A percentile compares a stretch with the other conserved stretches of the same genome.
Evolutionary conservation across 92 coral and sea anemone genomes (phyloP).

Genomic region (Epizoanthus stellaris): DNA sequence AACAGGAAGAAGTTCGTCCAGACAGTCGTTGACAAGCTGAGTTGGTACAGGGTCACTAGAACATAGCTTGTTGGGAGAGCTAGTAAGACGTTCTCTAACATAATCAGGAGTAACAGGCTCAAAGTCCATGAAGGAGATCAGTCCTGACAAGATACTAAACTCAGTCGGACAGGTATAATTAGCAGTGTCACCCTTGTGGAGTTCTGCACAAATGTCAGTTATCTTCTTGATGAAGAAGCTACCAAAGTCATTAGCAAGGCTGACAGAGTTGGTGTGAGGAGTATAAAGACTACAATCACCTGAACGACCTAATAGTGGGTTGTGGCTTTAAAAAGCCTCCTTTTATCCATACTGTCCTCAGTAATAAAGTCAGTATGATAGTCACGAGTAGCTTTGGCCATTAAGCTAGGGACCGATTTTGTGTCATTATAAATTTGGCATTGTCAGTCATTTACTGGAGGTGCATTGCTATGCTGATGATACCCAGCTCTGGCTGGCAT

Average conservation of each 20-base stretch:
- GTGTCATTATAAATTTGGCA: too few relatives aligned
- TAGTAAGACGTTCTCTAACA: not conserved
- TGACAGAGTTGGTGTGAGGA: conserved; percentile 37
- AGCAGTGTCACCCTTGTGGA: not conserved
- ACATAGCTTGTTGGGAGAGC: conserved; percentile 23
- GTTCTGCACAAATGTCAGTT: conserved; percentile 39
- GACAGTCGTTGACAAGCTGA: conserved; percentile 12
- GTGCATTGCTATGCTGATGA: too few relatives aligned
- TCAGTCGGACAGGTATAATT: not conserved
- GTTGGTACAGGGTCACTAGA: conserved; percentile 22
- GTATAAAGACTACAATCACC: conserved; percentile 39
- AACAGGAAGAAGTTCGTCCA: conserved; percentile 17
- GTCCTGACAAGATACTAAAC: not conserved
- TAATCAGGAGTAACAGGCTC: conserved; percentile 12
- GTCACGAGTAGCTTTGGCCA: conserved; percentile 11
- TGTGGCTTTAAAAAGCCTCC: conserved; percentile 45
- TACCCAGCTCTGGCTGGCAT: too few relatives aligned
- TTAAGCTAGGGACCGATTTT: not conserved
- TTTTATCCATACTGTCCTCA: conserved; percentile 47
- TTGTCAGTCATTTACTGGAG: too few relatives aligned
- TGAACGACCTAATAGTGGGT: conserved; percentile 34
- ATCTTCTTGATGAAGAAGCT: conserved; percentile 49
- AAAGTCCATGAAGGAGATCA: conserved; percentile 21
- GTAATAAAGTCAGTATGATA: conserved; percentile 45
- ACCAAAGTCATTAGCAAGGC: conserved; percentile 52